Evolutionary conservation across 2,888 invertebrate genomes (phyloP).

Genomic region (Octodonta nipae): DNA sequence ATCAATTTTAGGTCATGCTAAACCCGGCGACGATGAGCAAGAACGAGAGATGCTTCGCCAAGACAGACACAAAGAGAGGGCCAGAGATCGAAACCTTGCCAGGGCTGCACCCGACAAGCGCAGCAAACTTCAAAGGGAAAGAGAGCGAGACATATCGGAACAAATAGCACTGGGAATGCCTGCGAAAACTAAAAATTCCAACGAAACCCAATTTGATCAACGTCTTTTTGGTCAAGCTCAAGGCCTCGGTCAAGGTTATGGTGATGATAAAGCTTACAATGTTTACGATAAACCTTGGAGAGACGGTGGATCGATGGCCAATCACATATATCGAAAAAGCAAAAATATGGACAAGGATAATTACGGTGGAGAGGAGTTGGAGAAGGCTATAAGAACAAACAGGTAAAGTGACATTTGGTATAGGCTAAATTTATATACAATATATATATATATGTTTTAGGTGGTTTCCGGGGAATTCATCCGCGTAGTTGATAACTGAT

Average conservation of each 20-base stretch:
- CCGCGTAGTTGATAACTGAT: too few species aligned
- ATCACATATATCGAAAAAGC: conserved; percentile 80
- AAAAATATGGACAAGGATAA: conserved; percentile 80
- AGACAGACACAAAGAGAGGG: conserved; percentile 82
- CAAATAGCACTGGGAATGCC: conserved; percentile 95
- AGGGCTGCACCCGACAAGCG: conserved; percentile 90
- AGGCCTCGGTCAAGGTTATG: conserved; percentile 80
- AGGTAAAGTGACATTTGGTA: too few species aligned
- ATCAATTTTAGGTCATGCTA: too few species aligned
- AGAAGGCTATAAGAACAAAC: conserved; percentile 75
- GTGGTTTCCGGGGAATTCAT: too few species aligned
- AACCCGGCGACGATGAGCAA: conserved; percentile 49
- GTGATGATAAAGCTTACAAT: conserved; percentile 92
- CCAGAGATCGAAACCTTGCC: conserved; percentile 82
- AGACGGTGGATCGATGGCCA: conserved; percentile 69
- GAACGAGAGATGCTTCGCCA: conserved; percentile 78
- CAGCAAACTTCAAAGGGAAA: conserved; percentile 72
- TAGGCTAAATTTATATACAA: too few species aligned
- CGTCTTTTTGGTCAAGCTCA: conserved; percentile 86
- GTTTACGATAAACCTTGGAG: conserved; percentile 99
- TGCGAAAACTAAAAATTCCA: conserved; percentile 49
- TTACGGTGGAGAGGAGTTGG: conserved; percentile 82
- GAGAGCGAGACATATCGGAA: conserved; percentile 95
- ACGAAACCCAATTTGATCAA: conserved; percentile 86
- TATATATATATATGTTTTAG: too few species aligned